Percentiles rank a stretch among this genome's conserved stretches.
Evolutionary conservation across 2,888 invertebrate species (phyloP).

Genomic region (Hemaris fuciformis): DNA sequence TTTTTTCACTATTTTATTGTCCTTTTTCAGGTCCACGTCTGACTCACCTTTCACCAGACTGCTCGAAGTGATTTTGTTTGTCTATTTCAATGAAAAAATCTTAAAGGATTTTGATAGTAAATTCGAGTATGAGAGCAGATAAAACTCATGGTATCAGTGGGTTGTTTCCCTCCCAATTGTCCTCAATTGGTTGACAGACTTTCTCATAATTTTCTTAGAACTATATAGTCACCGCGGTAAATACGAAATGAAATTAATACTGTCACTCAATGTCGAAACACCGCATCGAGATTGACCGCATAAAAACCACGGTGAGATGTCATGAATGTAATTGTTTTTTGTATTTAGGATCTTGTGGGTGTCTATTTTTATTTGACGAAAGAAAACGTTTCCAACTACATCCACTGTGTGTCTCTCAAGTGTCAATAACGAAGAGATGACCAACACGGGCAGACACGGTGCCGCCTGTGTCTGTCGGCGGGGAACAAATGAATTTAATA

Average conservation of each 20-base stretch:
- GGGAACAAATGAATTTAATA: conserved; percentile 59
- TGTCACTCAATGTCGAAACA: conserved; percentile 63
- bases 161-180: background rate
- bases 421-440: background rate
- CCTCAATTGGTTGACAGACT: background rate
- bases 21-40: no score
- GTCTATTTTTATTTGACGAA: conserved; percentile 49
- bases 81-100: no score
- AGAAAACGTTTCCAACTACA: conserved; percentile 32
- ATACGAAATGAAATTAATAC: conserved; percentile 53
- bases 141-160: no score
- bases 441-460: conserved; percentile 15
- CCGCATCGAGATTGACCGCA: conserved; percentile 43
- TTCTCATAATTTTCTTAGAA: background rate
- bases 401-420: conserved; percentile 22
- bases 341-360: conserved; percentile 51
- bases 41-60: no score
- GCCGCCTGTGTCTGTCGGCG: conserved; percentile 24
- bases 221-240: background rate
- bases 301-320: conserved; percentile 51
- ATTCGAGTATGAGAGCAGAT: background rate
- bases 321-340: conserved; percentile 65
- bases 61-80: no score
- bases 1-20: no score
- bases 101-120: no score